Percentiles rank a stretch among this genome's conserved stretches.
phyloP scores from a whole-genome alignment of 2,113 vertebrate genomes.

The Neolamprologus devosi region DNA sequence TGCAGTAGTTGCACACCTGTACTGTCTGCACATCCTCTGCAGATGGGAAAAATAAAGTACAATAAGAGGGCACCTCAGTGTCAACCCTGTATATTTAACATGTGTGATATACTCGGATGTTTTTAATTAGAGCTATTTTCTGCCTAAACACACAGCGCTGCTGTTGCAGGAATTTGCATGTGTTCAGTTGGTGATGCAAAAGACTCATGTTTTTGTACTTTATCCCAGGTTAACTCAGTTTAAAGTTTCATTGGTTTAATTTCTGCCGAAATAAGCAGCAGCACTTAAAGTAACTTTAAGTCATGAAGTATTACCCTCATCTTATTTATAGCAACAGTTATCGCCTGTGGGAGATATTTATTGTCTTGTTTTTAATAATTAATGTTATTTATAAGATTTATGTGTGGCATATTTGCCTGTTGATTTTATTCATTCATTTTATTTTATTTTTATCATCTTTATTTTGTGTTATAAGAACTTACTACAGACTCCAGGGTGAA shows the following conservation, averaged over 20 bases:
- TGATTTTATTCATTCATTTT: neutral
- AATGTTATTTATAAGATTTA: neutral
- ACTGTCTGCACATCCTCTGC: neutral
- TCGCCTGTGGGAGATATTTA: accelerated
- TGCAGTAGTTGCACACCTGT: neutral
- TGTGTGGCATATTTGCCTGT: neutral
- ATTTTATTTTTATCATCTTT: neutral
- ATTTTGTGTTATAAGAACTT: neutral
- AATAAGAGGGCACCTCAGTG: neutral
- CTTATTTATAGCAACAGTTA: neutral
- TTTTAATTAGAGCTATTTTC: neutral
- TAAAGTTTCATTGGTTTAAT: neutral
- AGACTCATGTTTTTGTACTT: neutral
- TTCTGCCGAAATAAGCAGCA: neutral
- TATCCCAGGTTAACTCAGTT: neutral
- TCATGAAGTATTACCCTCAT: neutral
- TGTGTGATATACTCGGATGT: accelerated
- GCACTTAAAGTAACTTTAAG: neutral
- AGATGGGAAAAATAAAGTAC: neutral
- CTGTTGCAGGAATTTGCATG: neutral
- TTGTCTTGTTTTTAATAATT: neutral
- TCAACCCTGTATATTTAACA: neutral
- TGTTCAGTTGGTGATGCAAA: neutral
- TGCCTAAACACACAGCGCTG: neutral
- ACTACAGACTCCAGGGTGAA: accelerated